Evolutionary conservation across 2,888 invertebrate species (phyloP).

Genomic region (Odontocerum albicorne): DNA sequence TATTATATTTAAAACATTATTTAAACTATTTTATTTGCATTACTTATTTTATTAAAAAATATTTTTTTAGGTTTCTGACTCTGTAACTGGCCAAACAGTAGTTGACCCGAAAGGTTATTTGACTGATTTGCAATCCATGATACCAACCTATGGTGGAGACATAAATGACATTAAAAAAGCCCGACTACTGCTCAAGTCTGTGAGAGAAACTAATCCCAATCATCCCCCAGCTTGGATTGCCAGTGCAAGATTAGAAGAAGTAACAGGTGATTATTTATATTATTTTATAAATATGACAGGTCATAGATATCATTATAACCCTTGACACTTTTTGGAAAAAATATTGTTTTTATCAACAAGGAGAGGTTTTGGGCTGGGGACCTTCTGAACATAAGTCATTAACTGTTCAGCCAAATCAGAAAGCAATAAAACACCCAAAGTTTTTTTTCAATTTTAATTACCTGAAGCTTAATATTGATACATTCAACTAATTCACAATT

Average conservation of each 20-base stretch:
- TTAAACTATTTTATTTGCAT: background rate
- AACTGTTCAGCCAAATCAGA: too few species aligned
- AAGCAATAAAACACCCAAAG: too few species aligned
- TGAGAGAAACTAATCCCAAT: constrained; percentile 96
- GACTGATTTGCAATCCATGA: constrained; percentile 99
- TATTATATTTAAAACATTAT: background rate
- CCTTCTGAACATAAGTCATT: too few species aligned
- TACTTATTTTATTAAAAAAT: background rate
- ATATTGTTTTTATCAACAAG: too few species aligned
- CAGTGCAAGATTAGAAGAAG: constrained; percentile 96
- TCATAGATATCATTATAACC: too few species aligned
- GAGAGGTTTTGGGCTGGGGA: too few species aligned
- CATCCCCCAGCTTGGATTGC: constrained; percentile 99
- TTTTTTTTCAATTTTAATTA: too few species aligned
- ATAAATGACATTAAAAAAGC: constrained; percentile 99
- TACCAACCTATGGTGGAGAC: constrained; percentile 97
- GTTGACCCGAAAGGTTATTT: constrained; percentile 99
- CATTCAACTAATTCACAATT: too few species aligned
- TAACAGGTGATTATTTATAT: constrained; percentile 68
- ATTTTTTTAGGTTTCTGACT: constrained; percentile 76
- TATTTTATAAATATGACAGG: background rate
- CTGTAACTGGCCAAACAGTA: constrained; percentile 98
- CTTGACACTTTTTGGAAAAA: too few species aligned
- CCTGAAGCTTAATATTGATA: too few species aligned
- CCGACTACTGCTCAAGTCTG: constrained; percentile 89